Evolutionary conservation across 2,113 vertebrate species (phyloP).

Genomic region (Lucifuga dentata): DNA sequence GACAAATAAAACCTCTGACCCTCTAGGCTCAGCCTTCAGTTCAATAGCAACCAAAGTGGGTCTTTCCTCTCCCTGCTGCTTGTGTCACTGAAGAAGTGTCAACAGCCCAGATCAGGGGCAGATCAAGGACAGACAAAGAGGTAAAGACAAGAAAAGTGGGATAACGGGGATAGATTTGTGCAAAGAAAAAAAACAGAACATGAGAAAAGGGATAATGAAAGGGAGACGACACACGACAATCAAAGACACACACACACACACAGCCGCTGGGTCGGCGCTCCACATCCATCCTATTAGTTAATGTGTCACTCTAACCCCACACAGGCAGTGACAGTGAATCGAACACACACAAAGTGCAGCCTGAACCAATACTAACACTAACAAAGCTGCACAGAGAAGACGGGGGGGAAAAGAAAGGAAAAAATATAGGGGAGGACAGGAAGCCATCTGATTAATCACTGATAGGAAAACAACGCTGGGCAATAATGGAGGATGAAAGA

Average conservation of each 20-base stretch:
- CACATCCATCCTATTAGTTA: constrained; percentile 59
- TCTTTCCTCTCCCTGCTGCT: background rate
- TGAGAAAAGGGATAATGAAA: constrained; percentile 11
- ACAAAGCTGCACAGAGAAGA: constrained; percentile 38
- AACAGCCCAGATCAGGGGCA: constrained; percentile 12
- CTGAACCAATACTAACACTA: constrained; percentile 43
- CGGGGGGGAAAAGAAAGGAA: constrained; percentile 19
- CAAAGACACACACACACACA: constrained; percentile 12
- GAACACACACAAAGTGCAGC: constrained; percentile 14
- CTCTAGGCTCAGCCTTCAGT: background rate
- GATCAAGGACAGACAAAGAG: constrained; percentile 19
- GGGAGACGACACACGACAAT: constrained; percentile 2
- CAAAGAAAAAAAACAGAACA: background rate
- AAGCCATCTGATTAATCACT: constrained; percentile 49
- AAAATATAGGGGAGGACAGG: constrained; percentile 27
- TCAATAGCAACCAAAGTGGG: constrained; percentile 15
- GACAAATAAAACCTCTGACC: constrained; percentile 59
- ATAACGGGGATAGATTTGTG: background rate
- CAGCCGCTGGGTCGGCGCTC: constrained; percentile 13
- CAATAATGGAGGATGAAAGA: constrained; percentile 26
- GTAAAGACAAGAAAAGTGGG: background rate
- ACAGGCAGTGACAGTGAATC: constrained; percentile 53
- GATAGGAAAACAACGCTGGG: constrained; percentile 35
- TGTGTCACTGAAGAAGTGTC: constrained; percentile 20
- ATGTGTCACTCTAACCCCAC: constrained; percentile 68